Evolutionary conservation across 30 jellyfish, hydroid and myxozoan genomes (phyloP).

Genomic region (Turritopsis rubra): DNA sequence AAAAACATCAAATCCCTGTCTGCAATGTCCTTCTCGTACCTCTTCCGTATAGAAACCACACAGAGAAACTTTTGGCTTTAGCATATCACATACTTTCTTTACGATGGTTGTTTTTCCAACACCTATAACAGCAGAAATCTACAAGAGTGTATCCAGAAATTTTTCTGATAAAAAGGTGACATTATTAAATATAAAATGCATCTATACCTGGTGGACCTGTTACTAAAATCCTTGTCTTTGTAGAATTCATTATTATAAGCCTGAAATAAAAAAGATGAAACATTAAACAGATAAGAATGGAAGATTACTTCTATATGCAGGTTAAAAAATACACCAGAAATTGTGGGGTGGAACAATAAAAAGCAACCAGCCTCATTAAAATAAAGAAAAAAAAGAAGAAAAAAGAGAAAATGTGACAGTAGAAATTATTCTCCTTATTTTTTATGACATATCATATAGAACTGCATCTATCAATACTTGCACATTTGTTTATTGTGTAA

Average conservation of each 20-base stretch:
- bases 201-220: background rate
- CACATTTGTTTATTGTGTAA: too few species aligned
- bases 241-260: background rate
- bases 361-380: too few species aligned
- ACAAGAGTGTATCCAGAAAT: too few species aligned
- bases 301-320: too few species aligned
- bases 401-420: background rate
- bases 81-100: slow-evolving; percentile 30
- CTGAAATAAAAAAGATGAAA: background rate
- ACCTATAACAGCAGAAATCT: slow-evolving; percentile 34
- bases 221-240: background rate
- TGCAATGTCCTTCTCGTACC: slow-evolving; percentile 33
- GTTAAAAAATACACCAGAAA: too few species aligned
- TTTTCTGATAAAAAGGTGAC: too few species aligned
- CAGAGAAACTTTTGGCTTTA: slow-evolving; percentile 5
- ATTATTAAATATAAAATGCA: too few species aligned
- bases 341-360: too few species aligned
- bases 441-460: background rate
- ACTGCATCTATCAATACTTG: too few species aligned
- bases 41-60: slow-evolving; percentile 72
- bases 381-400: too few species aligned
- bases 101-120: slow-evolving; percentile 72
- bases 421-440: background rate
- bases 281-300: background rate
- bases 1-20: slow-evolving; percentile 78